Evolutionary conservation across 2,797 vertebrate genomes (phyloP), one percentile per base, ranked within the genome.

Genomic region (Tarsius wallacei): DNA sequence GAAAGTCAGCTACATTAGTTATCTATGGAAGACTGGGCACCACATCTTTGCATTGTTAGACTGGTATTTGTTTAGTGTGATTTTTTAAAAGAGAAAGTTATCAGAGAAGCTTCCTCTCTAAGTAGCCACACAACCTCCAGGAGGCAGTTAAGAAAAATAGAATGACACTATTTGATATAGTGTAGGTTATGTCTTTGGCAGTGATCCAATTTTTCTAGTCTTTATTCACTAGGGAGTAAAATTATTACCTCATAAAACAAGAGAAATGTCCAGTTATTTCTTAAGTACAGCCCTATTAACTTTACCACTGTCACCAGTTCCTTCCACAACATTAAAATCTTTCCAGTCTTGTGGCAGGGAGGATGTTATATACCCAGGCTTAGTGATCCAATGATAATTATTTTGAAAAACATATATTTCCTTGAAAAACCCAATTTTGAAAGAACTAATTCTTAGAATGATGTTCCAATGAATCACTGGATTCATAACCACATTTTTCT

Each of bases 211-310:
- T 95, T 96, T 42, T 87, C 63, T 51, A 87, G 70, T 61, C 84
- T 96, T 90, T 55, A 96, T 97, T 98, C 96, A 74, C 71, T 97
- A 96, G 90, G 73, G 81, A 97, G 53, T 66, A 4, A 11, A 93
- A 91, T 97, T 93, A 78, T 90, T 97, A 14, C 59, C 86, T 93
- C 87, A 96, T 97, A 97, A 98, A 98, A 96, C 24, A 97, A 36
- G 81, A 95, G 28, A 64, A 64, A 90, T 97, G 97, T 64, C 96
- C 90, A 96, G 93, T 97, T 98, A 96, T 85, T 96, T 96, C 87
- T 96, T 96, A 97, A 93, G 87, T 97, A 95, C 81, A 71, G 77
- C 85, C 87, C 87, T 91, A 94, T 98, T 97, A 98, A 97, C 93
- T 98, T 97, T 96, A 83, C 80, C 91, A 93, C 73, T 95, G 95